phyloP scores from a whole-genome alignment of 2,113 vertebrate species.

The Microtus richardsoni region DNA sequence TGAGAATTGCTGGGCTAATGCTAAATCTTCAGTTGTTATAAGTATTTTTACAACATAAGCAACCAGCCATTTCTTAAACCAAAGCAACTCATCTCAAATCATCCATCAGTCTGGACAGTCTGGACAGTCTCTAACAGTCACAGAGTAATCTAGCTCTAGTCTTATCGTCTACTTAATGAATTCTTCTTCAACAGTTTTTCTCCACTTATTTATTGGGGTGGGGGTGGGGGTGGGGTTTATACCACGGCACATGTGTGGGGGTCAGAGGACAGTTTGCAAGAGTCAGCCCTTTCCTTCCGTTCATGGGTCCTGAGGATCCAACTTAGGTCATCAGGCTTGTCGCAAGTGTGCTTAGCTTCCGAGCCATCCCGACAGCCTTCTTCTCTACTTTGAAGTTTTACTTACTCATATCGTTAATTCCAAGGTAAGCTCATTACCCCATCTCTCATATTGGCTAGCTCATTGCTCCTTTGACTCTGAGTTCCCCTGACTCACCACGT shows the following conservation, averaged over 20 bases:
- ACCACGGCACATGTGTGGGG: too few relatives aligned
- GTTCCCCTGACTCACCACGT: neutral
- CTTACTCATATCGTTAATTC: conserved; percentile 20
- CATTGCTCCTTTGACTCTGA: neutral
- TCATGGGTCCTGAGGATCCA: neutral
- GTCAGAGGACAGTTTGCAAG: neutral
- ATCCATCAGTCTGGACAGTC: conserved; percentile 21
- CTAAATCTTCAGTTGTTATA: conserved; percentile 38
- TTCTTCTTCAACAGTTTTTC: neutral
- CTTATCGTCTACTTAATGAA: conserved; percentile 5
- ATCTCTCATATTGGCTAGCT: neutral
- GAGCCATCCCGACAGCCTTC: neutral
- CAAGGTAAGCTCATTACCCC: neutral
- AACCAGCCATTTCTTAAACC: conserved; percentile 6
- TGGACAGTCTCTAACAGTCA: conserved; percentile 1
- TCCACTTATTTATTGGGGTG: neutral
- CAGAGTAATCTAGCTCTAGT: neutral
- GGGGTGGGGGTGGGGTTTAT: too few relatives aligned
- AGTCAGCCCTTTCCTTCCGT: neutral
- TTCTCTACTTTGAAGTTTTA: conserved; percentile 3
- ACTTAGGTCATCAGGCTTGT: neutral
- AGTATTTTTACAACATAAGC: conserved; percentile 40
- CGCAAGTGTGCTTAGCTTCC: neutral
- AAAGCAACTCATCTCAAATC: conserved; percentile 16
- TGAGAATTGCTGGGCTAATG: neutral